Evolutionary conservation across 2,113 vertebrate species (phyloP).

Genomic region (Ochotona curzoniae): DNA sequence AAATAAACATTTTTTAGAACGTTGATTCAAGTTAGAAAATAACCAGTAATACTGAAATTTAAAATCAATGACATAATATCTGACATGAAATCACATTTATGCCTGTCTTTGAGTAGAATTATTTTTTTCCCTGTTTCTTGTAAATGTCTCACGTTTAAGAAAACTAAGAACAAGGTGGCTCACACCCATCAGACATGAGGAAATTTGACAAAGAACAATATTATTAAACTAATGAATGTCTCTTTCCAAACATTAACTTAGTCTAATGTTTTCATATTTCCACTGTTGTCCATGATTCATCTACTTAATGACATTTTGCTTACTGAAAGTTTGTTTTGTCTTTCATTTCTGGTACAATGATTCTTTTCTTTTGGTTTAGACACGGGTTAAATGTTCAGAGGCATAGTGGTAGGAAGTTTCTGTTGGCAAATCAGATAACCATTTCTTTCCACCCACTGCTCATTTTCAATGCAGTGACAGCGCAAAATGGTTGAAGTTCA

Average conservation of each 20-base stretch:
- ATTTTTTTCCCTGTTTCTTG: no score
- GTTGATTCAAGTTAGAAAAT: no score
- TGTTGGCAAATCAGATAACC: neutral
- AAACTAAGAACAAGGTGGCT: no score
- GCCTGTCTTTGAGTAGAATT: no score
- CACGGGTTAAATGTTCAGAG: neutral
- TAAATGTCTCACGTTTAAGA: no score
- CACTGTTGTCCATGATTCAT: neutral
- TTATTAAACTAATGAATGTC: no score
- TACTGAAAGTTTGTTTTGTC: neutral
- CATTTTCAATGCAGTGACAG: neutral
- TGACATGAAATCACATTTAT: no score
- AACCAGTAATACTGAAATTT: neutral
- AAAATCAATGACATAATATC: neutral
- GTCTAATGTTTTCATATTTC: neutral
- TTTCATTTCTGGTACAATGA: neutral
- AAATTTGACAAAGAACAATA: no score
- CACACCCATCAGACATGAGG: no score
- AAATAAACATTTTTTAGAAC: no score
- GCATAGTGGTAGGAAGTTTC: neutral
- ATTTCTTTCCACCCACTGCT: neutral
- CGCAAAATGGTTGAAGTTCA: neutral
- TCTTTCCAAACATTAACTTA: no score
- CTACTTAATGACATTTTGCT: neutral
- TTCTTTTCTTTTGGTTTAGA: neutral